Percentiles rank a stretch among this genome's conserved stretches.
phyloP scores from a whole-genome alignment of 2,113 vertebrate genomes.

The Ammodramus savannarum region DNA sequence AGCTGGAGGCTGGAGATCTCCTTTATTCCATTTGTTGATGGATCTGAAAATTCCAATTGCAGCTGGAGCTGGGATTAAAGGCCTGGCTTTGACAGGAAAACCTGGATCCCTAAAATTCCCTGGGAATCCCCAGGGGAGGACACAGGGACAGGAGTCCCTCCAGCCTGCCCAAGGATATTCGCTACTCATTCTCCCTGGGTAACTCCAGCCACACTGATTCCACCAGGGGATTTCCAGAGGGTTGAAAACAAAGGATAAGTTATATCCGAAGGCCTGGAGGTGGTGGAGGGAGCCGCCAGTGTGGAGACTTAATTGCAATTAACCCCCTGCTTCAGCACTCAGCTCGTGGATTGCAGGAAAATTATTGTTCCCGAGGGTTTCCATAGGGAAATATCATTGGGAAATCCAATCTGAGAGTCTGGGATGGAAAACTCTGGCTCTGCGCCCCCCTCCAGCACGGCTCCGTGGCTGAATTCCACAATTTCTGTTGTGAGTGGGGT shows the following conservation, averaged over 20 bases:
- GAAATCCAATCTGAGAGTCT: slow-evolving; percentile 28
- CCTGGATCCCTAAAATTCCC: background rate
- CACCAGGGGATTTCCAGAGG: slow-evolving; percentile 23
- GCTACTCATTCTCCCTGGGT: background rate
- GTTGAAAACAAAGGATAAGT: slow-evolving; percentile 26
- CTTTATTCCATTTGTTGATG: background rate
- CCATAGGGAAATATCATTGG: slow-evolving; percentile 15
- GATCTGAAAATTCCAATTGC: background rate
- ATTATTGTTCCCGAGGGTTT: slow-evolving; percentile 40
- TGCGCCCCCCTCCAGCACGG: fast-evolving
- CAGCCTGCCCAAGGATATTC: background rate
- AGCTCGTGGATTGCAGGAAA: background rate
- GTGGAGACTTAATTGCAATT: slow-evolving; percentile 52
- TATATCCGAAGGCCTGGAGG: background rate
- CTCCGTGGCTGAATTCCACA: background rate
- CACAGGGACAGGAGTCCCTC: background rate
- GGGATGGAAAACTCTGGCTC: background rate
- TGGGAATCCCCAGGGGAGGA: background rate
- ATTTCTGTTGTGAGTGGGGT: background rate
- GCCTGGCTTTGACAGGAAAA: slow-evolving; percentile 50
- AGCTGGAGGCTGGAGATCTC: background rate
- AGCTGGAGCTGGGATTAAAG: background rate
- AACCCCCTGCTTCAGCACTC: slow-evolving; percentile 29
- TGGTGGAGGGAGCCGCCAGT: slow-evolving; percentile 29
- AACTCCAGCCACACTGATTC: background rate